Evolutionary conservation across 2,888 invertebrate species (phyloP).

Genomic region (Lacanobia oleracea): DNA sequence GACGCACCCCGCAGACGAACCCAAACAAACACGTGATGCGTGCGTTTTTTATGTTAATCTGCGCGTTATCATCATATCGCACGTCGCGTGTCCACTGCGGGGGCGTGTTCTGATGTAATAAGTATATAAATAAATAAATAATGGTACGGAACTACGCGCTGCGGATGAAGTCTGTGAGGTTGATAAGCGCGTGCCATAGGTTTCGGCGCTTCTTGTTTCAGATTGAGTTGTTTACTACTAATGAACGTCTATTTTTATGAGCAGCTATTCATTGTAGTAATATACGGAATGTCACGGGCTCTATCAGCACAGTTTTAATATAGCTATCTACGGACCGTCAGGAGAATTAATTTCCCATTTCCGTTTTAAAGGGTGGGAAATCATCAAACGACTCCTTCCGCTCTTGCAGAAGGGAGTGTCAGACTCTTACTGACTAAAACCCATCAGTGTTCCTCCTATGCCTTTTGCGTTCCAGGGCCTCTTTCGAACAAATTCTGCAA

Average conservation of each 20-base stretch:
- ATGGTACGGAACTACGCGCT: neutral
- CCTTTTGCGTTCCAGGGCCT: no score
- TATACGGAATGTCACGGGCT: neutral
- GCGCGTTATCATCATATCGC: conserved; percentile 32
- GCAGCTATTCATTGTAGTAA: neutral
- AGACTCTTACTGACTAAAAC: no score
- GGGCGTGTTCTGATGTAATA: conserved; percentile 47
- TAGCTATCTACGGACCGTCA: neutral
- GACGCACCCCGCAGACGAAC: conserved; percentile 16
- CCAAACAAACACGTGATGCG: conserved; percentile 35
- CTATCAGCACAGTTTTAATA: no score
- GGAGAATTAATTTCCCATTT: no score
- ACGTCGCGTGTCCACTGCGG: conserved; percentile 10
- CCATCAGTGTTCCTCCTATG: no score
- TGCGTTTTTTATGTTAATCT: conserved; percentile 11
- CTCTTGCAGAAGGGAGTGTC: no score
- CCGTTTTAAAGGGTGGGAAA: no score
- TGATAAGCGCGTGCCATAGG: conserved; percentile 15
- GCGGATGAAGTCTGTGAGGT: conserved; percentile 8
- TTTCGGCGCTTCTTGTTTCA: conserved; percentile 1
- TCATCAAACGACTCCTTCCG: no score
- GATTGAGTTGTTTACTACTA: conserved; percentile 27
- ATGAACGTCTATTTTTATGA: neutral
- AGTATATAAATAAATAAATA: conserved; percentile 37
- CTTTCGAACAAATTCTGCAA: no score